Evolutionary conservation across 2,797 vertebrate species (phyloP), one percentile per base, ranked within the genome.

Genomic region (Neosalanx taihuensis): DNA sequence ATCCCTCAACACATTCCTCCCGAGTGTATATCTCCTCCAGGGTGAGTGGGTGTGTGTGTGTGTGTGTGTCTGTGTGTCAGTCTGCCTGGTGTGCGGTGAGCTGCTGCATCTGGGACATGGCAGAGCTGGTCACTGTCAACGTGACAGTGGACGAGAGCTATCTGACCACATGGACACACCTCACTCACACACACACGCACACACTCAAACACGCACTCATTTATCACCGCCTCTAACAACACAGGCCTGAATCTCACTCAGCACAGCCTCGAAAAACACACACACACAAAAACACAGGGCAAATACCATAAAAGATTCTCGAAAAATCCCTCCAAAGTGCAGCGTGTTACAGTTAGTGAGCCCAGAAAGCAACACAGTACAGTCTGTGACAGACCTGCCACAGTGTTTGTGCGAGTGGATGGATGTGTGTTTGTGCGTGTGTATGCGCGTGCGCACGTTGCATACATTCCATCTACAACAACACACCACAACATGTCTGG

Each of bases 1-100:
- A 79, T 84, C 84, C 79, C 83, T 74, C 82, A 80, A 90, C 89
- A 91, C 89, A 85, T 89, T 89, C 85, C 83, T 88, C 83, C 81
- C 85, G 83, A 85, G 76, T 85, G 81, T 85, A 73, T 83, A 72
- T 86, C 56, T 84, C 70, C 76, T 37, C 29, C 63, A 12, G 10
- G 78, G 82, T 76, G 72, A 58, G 41, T 69, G 61, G 29, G 58
- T 60, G 57, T 58, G 57, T 58, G 58, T 60, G 46, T 46, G 37
- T 41, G 37, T 65, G 35, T 29, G 35, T 64, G 41, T 26, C 33
- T 64, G 33, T 64, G 33, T 66, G 29, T 49, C 74, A 81, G 83
- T 84, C 85, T 86, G 84, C 86, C 85, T 84, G 78, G 81, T 18
- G 61, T 79, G 85, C 35, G 26, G 73, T 88, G 85, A 89, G 86